Base-by-base conservation (phyloP, 1,140 invertebrate species). In the Musca vetustissima region DNA sequence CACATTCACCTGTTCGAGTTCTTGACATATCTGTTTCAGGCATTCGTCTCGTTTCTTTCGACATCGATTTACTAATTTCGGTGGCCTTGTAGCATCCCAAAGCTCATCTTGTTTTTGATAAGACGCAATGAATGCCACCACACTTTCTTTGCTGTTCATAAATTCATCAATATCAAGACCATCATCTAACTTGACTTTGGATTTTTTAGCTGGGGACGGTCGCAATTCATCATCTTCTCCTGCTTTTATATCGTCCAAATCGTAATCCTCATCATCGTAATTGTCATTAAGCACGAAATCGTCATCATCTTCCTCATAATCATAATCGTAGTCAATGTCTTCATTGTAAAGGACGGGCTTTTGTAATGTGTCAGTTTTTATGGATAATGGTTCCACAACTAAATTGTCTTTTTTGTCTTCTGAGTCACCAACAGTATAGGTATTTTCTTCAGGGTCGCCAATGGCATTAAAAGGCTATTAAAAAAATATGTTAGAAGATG, bases 41-140 rank as follows among this genome's bases (percentile, higher is more conserved):
- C 57, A 61, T 61, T 61, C 28, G 2, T 61, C 57, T 19, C 57
- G 57, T 61, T 61, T 61, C 13, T 61, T 61, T 43, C 57, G 57
- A 19, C 57, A 61, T 21, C 57, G 57, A 61, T 61, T 61, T 61
- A 61, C 57, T 43, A 61, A 21, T 43, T 61, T 61, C 7, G 57
- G 57, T 21, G 57, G 57, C 22, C 57, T n/a, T 19, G 57, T 61
- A 6, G 57, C 57, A 61, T 61, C 57, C 57, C 57, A 61, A 14
- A 61, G 6, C 22, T 61, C 57, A 43, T 61, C 57, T 43, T 61
- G 57, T 36, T 61, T 61, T 14, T 61, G 57, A 61, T 61, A 61
- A 1, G 57, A 8, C 11, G 28, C 6, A 6, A 61, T 61, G 36
- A 61, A 61, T 36, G 19, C 11, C 11, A 61, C 2, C 1, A 61